A percentile compares a stretch with the other conserved stretches of the same genome.
Evolutionary conservation across 2,113 vertebrate genomes (phyloP).

Genomic region (Nothoprocta pentlandii): DNA sequence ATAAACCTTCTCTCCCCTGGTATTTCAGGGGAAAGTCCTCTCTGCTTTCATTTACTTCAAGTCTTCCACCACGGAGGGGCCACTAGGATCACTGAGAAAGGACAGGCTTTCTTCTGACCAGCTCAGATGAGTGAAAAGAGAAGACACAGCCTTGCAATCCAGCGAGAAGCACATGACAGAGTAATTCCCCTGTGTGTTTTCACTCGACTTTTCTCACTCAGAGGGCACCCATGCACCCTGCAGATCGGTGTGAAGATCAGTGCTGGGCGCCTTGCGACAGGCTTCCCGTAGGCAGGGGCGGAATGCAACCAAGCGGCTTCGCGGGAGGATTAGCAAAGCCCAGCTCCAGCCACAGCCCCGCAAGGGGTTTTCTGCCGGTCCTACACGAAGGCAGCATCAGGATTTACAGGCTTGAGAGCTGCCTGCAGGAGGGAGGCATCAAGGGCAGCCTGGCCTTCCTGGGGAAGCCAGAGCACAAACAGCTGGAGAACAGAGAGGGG

Average conservation of each 20-base stretch:
- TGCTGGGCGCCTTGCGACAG: not conserved
- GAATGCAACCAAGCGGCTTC: not conserved
- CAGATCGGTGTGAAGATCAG: not conserved
- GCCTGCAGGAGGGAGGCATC: not conserved
- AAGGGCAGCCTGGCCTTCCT: not conserved
- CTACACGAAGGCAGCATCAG: not conserved
- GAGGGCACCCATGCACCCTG: not conserved
- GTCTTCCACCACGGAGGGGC: not conserved
- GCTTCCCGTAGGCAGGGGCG: not conserved
- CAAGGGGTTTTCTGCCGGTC: not conserved
- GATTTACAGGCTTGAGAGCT: not conserved
- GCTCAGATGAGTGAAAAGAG: not conserved
- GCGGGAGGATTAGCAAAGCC: not conserved
- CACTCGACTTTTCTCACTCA: not conserved
- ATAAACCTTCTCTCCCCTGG: not conserved
- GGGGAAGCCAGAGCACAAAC: not conserved
- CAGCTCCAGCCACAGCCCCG: not conserved
- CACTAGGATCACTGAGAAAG: not conserved
- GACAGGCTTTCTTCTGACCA: not conserved
- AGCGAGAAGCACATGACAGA: not conserved
- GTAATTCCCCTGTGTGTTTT: not conserved
- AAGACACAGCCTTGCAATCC: not conserved
- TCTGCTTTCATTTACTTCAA: not conserved
- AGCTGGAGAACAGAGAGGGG: conserved; percentile 20
- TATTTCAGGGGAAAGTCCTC: not conserved